Evolutionary conservation across 2,113 vertebrate genomes (phyloP).

Genomic region (Ptychochromis oligacanthus): DNA sequence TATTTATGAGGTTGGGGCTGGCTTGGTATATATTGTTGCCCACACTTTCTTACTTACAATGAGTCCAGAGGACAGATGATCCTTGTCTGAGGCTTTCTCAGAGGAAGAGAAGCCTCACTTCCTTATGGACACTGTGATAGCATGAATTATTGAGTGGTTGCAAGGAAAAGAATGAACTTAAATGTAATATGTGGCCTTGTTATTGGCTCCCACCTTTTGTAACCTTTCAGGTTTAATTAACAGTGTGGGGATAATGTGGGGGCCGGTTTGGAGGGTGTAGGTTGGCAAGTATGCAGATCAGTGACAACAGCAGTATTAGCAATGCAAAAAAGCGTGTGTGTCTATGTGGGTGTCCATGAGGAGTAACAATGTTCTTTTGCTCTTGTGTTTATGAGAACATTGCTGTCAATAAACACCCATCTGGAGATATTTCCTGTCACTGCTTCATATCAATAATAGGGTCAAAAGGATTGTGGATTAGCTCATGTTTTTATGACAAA

Average conservation of each 20-base stretch:
- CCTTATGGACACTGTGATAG: conserved; percentile 69
- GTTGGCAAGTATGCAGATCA: conserved; percentile 46
- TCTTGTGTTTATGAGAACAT: background rate
- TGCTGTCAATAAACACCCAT: background rate
- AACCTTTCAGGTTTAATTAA: conserved; percentile 85
- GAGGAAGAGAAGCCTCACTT: conserved; percentile 73
- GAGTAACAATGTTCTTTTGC: conserved; percentile 9
- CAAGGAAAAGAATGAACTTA: conserved; percentile 76
- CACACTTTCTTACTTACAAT: conserved; percentile 78
- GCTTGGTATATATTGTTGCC: conserved; percentile 70
- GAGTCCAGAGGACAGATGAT: conserved; percentile 76
- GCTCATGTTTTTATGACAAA: conserved; percentile 29
- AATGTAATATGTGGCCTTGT: conserved; percentile 81
- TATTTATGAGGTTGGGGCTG: conserved; percentile 80
- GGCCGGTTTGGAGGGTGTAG: background rate
- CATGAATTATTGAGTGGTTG: conserved; percentile 83
- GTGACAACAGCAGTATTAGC: background rate
- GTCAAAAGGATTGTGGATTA: conserved; percentile 12
- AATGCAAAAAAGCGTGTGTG: conserved; percentile 30
- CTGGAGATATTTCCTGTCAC: background rate
- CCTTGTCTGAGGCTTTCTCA: conserved; percentile 69
- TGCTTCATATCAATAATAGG: background rate
- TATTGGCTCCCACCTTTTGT: conserved; percentile 84
- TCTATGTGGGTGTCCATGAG: conserved; percentile 1
- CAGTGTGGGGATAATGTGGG: conserved; percentile 56